A percentile compares a stretch with the other conserved stretches of the same genome.
Evolutionary conservation across 2,888 invertebrate genomes (phyloP).

Genomic region (Drosophila picticornis): DNA sequence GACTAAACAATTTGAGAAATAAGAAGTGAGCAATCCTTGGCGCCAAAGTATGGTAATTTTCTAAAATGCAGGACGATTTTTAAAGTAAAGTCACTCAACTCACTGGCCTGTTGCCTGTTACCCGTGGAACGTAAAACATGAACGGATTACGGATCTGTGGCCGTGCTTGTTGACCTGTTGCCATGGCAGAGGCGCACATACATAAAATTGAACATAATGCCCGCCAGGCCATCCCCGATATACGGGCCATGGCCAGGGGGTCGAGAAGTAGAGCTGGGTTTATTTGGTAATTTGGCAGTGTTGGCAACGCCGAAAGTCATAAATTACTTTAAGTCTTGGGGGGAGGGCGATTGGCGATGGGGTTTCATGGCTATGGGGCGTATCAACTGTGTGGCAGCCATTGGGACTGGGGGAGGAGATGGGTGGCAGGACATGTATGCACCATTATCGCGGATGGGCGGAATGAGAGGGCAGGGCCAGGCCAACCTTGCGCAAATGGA

Average conservation of each 20-base stretch:
- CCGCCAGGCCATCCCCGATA: conserved; percentile 5
- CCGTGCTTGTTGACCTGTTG: conserved; percentile 58
- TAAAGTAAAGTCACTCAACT: not conserved
- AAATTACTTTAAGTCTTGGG: conserved; percentile 52
- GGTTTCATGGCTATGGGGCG: not conserved
- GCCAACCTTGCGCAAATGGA: not conserved
- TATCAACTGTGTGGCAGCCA: not conserved
- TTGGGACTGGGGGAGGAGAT: not conserved
- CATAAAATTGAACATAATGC: conserved; percentile 68
- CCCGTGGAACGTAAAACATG: not conserved
- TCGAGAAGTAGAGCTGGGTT: not conserved
- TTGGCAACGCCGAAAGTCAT: conserved; percentile 48
- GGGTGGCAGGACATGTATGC: conserved; percentile 15
- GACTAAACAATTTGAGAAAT: not conserved
- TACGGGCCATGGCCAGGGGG: not conserved
- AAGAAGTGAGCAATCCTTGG: not conserved
- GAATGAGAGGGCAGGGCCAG: not conserved
- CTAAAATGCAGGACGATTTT: not conserved
- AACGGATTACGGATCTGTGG: conserved; percentile 4
- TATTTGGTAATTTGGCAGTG: conserved; percentile 1
- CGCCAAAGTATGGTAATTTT: not conserved
- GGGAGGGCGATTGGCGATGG: conserved; percentile 24
- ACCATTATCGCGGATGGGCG: conserved; percentile 38
- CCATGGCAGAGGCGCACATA: conserved; percentile 46
- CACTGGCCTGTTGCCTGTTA: not conserved